Evolutionary conservation across 2,888 invertebrate genomes (phyloP).

Genomic region (Sphaeridia pumilis): DNA sequence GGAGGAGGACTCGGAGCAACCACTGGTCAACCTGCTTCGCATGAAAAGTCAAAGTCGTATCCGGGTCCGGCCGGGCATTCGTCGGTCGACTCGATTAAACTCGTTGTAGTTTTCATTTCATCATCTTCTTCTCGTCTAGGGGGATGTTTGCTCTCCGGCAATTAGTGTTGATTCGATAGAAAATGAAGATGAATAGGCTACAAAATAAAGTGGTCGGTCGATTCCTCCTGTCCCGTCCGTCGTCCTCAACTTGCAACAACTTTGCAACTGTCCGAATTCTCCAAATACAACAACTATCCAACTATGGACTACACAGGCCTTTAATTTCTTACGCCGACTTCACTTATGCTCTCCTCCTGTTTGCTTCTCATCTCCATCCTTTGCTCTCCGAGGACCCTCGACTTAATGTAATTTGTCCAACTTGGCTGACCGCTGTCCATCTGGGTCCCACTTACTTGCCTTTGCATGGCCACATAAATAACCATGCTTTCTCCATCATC

Average conservation of each 20-base stretch:
- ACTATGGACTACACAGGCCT: too few species aligned
- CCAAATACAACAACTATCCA: too few species aligned
- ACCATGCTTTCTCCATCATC: too few species aligned
- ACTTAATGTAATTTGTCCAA: background rate
- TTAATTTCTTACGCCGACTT: too few species aligned
- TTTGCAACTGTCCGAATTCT: too few species aligned
- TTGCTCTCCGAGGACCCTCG: background rate
- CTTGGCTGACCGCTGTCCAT: background rate
- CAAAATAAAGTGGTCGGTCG: background rate
- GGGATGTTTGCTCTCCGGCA: background rate
- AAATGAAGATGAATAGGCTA: constrained; percentile 2
- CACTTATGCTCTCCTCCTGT: too few species aligned
- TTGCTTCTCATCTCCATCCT: background rate
- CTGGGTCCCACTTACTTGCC: background rate
- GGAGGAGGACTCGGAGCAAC: background rate
- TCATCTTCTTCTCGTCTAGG: background rate
- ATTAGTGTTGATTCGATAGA: background rate
- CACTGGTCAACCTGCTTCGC: too few species aligned
- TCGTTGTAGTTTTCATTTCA: too few species aligned
- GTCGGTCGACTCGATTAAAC: too few species aligned
- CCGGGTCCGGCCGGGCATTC: too few species aligned
- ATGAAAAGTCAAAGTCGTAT: too few species aligned
- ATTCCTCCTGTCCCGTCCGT: background rate
- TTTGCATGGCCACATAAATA: background rate
- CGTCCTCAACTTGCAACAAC: too few species aligned